A percentile compares a stretch with the other conserved stretches of the same genome.
Evolutionary conservation across 2,113 vertebrate species (phyloP).

Genomic region (Arothron firmamentum): DNA sequence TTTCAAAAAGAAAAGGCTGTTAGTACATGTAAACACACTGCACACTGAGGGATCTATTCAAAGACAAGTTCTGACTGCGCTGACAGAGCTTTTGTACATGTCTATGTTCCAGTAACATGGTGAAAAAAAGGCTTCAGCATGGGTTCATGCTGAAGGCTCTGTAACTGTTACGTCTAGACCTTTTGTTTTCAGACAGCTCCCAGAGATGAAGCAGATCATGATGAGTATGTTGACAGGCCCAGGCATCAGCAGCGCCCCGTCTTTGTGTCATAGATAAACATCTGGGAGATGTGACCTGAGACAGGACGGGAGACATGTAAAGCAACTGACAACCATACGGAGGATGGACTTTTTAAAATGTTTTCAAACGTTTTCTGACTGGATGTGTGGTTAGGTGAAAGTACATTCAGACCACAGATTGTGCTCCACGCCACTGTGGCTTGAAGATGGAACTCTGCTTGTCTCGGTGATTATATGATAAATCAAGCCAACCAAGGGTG

Average conservation of each 20-base stretch:
- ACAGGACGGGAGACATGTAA: constrained; percentile 9
- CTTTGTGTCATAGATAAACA: constrained; percentile 61
- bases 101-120: constrained; percentile 33
- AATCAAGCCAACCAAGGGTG: constrained; percentile 47
- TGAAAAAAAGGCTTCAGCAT: constrained; percentile 20
- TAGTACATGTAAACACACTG: constrained; percentile 46
- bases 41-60: constrained; percentile 36
- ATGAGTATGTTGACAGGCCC: constrained; percentile 55
- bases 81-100: constrained; percentile 51
- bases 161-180: constrained; percentile 40
- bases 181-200: constrained; percentile 57
- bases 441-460: constrained; percentile 1
- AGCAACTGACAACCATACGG: constrained; percentile 31
- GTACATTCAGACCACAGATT: constrained; percentile 12
- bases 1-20: constrained; percentile 22
- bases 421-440: not conserved
- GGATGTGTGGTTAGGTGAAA: not conserved
- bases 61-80: constrained; percentile 38
- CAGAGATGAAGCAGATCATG: constrained; percentile 38
- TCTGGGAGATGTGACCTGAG: constrained; percentile 32
- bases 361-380: no score
- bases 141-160: constrained; percentile 36
- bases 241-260: constrained; percentile 51
- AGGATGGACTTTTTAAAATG: constrained; percentile 6
- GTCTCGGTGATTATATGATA: constrained; percentile 47